Evolutionary conservation across 2,113 vertebrate species (phyloP), one percentile per base, ranked within the genome.

Genomic region (Anser brachyrhynchus): DNA sequence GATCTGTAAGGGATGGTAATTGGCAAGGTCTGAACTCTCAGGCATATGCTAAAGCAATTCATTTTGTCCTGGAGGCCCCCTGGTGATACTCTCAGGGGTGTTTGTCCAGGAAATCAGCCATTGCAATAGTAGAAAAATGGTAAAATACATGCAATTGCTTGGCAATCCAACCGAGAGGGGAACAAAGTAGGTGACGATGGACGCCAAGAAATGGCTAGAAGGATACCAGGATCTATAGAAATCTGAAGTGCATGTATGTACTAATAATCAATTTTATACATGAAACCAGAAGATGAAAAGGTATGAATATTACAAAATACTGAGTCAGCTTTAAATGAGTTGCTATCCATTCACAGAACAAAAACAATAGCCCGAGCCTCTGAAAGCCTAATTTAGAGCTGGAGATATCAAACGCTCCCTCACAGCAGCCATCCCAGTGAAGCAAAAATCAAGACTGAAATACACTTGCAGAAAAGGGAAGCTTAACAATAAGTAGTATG

Each of bases 371-470:
- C 37, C 37, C 86, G 22, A 81, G 41, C 59, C 21, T 70, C 41
- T 86, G 39, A 86, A 35, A 93, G 44, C 35, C 57, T 57, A 72
- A 31, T 92, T 87, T 71, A 90, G 51, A 72, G 54, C 13, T 84
- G 52, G 11, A 84, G 77, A 54, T 94, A 87, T 35, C 26, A 92
- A 84, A 90, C 61, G 6, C 16, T 84, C 49, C 20, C 70, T 86
- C 81, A 93, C 11, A 84, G 35, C 65, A 72, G 9, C 57, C 15
- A 78, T 57, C 37, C 77, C 43, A 74, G 33, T 72, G 49, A 93
- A 90, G 26, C 16, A 92, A 95, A 95, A 93, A 80, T 61, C 64
- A 81, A 72, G 52, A 72, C 19, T 69, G 79, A 96, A 88, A 93
- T 65, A 69, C 1, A 75, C 54, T 90, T 75, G 49, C 43, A 89